Percentiles rank a stretch among this genome's conserved stretches.
Evolutionary conservation across 2,888 invertebrate species (phyloP).

Genomic region (Philaethria dido): DNA sequence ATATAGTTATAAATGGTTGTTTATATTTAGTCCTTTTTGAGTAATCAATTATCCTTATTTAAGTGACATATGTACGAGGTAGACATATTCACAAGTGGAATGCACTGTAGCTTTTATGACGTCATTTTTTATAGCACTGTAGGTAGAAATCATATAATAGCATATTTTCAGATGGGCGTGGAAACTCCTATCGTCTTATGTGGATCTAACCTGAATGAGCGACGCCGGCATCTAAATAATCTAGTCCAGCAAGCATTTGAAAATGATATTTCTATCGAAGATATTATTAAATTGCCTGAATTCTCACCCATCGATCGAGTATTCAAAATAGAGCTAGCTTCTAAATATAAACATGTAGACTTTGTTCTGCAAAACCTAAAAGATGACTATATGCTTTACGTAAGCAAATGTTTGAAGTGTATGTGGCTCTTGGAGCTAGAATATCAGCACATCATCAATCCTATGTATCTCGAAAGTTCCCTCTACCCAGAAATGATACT

Average conservation of each 20-base stretch:
- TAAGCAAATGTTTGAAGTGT: slow-evolving; percentile 63
- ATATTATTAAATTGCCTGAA: slow-evolving; percentile 50
- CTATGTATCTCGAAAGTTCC: slow-evolving; percentile 57
- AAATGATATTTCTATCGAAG: slow-evolving; percentile 39
- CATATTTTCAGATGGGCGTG: slow-evolving; percentile 52
- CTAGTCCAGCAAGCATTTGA: slow-evolving; percentile 51
- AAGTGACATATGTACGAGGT: background rate
- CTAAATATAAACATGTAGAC: slow-evolving; percentile 54
- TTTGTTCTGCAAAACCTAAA: slow-evolving; percentile 61
- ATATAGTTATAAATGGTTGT: background rate
- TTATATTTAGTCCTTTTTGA: background rate
- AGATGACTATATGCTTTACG: slow-evolving; percentile 65
- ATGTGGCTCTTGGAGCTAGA: slow-evolving; percentile 58
- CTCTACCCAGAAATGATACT: slow-evolving; percentile 63
- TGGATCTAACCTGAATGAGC: slow-evolving; percentile 57
- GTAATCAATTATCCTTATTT: background rate
- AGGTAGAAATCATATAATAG: slow-evolving; percentile 2
- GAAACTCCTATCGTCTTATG: slow-evolving; percentile 51
- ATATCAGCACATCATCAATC: slow-evolving; percentile 57
- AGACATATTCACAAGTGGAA: background rate
- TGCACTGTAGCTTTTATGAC: background rate
- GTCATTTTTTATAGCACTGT: background rate
- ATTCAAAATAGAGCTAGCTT: slow-evolving; percentile 67
- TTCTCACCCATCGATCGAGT: slow-evolving; percentile 57
- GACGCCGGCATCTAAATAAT: slow-evolving; percentile 57